Evolutionary conservation across 2,888 invertebrate genomes (phyloP), one percentile per base, ranked within the genome.

Genomic region (Nomada hirtipes): DNA sequence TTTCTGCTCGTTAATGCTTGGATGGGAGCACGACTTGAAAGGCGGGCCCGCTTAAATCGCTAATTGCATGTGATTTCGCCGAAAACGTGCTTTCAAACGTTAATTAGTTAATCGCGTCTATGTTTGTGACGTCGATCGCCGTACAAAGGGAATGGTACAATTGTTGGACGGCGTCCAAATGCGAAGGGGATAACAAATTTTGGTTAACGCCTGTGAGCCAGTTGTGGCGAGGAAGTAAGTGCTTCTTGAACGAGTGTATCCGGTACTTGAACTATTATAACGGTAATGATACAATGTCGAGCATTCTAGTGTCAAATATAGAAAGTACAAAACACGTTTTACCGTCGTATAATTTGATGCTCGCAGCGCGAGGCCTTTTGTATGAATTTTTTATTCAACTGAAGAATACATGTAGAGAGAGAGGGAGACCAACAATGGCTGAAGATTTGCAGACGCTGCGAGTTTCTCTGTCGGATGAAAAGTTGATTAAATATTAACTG

Each of bases 191-290:
- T 42, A 61, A 67, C 15, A 82, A 79, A 71, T 82, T 81, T 82
- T 52, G 79, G 80, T 60, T 57, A 42, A 65, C n/a, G 69, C 18
- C n/a, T 29, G 52, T 61, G 70, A 61, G 65, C 55, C 73, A 69
- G 61, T 47, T 26, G 55, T 50, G 26, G 55, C 60, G 70, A 67
- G 67, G 64, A 79, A 82, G 70, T 47, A 52, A 80, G 69, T 80
- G 61, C 52, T 82, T 65, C 80, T 82, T 67, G 74, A 80, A 65
- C 69, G 70, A 82, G n/a, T 52, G 80, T 75, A 82, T 82, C 82
- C 82, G 80, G 80, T 52, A 59, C 74, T 80, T 67, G 53, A 69
- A 73, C 80, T 82, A 80, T 80, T 80, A 65, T 80, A 82, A 82
- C 80, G 64, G 82, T 80, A 74, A 80, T 65, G 70, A 78, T 72